Base-by-base conservation (phyloP, 1,140 invertebrate species). In the Drosophila bifasciata region DNA sequence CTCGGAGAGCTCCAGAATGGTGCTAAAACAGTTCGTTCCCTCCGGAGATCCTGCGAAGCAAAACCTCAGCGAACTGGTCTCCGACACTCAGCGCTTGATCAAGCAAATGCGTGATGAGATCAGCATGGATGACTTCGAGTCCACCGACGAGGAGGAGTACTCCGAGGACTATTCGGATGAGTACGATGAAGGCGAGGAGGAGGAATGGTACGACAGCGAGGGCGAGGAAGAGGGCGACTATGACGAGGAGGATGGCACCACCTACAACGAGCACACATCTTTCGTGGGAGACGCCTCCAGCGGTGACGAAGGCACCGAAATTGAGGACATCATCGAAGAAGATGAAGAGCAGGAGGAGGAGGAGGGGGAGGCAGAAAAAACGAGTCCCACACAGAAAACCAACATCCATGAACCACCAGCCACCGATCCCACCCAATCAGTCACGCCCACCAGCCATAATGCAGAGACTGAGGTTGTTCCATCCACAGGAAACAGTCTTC, bases 71-170 rank as follows among this genome's bases (percentile, higher is more conserved):
- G 93, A 93, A 62, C 92, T 94, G 28, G 93, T 94, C 3, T 92
- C 93, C 55, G 93, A 93, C 48, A 94, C 93, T 8, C 93, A 94
- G 79, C 92, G 92, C 36, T 66, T 94, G 57, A 94, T 94, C 46
- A 93, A 94, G 62, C 93, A 93, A 91, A 94, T 94, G 93, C 93
- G 93, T 81, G 93, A 93, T 63, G 93, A 94, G 92, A 93, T 94
- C 60, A 93, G 93, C 75, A 93, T 93, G 53, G 93, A 94, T 84
- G 93, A 94, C 50, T 93, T 93, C 68, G 93, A 93, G 64, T 92
- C 92, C 56, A 89, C 84, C 5, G 92, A 92, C 58, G 92, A 93
- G 19, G 92, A 93, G 17, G 92, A 92, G 13, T 92, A 92, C 45
- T 92, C 91, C 21, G 92, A 92, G 15, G 93, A 93, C 68, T 92